Conservation (phyloP, 2,797 vertebrate genomes). For the Cirrhinus molitorella region DNA sequence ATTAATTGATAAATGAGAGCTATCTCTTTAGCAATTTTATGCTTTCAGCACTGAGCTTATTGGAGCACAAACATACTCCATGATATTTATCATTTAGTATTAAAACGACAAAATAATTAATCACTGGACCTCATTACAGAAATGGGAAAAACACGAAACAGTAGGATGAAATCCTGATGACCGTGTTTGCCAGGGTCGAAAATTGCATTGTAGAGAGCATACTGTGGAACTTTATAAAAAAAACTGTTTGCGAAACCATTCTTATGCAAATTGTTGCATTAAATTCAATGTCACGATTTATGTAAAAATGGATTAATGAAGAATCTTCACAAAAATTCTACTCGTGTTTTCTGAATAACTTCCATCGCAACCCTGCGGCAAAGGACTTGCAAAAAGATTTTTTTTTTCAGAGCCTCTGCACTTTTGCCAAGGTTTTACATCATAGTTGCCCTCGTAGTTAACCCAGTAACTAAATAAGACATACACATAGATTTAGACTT, state of each 20-base stretch:
- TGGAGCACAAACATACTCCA: conserved; percentile 61
- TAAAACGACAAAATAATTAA: conserved; percentile 64
- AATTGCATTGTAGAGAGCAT: neutral
- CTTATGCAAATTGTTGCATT: neutral
- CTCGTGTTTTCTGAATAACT: neutral
- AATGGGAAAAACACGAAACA: conserved; percentile 34
- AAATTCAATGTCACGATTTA: neutral
- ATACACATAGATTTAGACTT: neutral
- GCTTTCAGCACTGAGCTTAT: conserved; percentile 61
- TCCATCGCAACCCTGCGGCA: neutral
- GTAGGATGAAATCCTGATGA: conserved; percentile 26
- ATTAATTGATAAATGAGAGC: conserved; percentile 68
- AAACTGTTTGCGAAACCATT: neutral
- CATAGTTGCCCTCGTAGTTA: neutral
- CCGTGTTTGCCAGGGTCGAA: neutral
- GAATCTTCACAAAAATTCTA: neutral
- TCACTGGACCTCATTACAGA: conserved; percentile 52
- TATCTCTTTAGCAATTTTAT: conserved; percentile 61
- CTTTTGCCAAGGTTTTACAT: neutral
- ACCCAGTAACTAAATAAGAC: neutral
- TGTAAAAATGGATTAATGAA: neutral
- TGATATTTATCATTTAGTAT: conserved; percentile 63
- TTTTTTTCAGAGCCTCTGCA: neutral
- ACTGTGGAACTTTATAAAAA: neutral
- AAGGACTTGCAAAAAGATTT: neutral